A percentile compares a stretch with the other conserved stretches of the same genome.
phyloP scores from a whole-genome alignment of 1,140 invertebrate species.

The Diuraphis noxia region DNA sequence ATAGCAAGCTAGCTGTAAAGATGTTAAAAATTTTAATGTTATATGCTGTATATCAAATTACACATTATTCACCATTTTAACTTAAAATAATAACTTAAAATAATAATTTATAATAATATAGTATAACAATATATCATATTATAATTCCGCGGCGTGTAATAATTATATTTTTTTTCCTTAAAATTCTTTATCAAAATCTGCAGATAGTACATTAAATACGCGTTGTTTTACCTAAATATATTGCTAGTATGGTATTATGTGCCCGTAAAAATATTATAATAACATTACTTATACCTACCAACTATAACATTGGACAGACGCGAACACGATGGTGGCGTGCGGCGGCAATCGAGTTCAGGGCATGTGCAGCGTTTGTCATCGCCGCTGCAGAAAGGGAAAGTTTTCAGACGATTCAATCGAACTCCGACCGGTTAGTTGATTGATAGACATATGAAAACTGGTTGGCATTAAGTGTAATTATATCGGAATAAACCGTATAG shows the following conservation, averaged over 20 bases:
- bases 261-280: background rate
- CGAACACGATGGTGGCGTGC: background rate
- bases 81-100: background rate
- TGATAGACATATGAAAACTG: constrained; percentile 29
- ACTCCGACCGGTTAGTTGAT: constrained; percentile 2
- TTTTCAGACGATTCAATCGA: constrained; percentile 6
- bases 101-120: background rate
- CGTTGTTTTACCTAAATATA: background rate
- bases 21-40: background rate
- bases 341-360: background rate
- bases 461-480: constrained; percentile 5
- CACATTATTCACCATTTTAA: background rate
- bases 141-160: background rate
- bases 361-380: background rate
- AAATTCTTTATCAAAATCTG: background rate
- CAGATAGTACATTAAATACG: too few relatives aligned
- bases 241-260: too few relatives aligned
- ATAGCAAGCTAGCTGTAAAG: background rate
- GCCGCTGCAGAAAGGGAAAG: constrained; percentile 18
- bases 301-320: background rate
- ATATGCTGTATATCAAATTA: background rate
- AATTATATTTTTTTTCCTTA: background rate
- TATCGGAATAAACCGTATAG: background rate
- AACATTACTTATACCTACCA: too few relatives aligned
- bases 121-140: too few relatives aligned